A percentile compares a stretch with the other conserved stretches of the same genome.
Conservation (phyloP, 2,888 invertebrate species). For the Alitta virens region DNA sequence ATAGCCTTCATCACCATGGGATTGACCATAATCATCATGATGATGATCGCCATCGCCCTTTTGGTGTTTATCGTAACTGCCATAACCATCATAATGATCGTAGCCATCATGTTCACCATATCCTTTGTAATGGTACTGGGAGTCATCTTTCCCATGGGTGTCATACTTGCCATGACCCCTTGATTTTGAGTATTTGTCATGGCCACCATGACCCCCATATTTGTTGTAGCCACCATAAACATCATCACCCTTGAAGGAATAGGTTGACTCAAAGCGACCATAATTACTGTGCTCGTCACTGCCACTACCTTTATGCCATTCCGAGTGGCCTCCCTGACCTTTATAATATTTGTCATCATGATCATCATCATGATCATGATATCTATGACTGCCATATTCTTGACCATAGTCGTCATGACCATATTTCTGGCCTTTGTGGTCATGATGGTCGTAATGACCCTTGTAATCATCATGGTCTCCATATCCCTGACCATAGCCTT, state of each 20-base stretch:
- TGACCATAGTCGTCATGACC: not conserved
- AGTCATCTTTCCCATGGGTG: not conserved
- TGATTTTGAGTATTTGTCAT: not conserved
- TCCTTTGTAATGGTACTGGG: not conserved
- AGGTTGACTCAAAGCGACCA: not conserved
- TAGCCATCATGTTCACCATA: not conserved
- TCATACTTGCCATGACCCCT: not conserved
- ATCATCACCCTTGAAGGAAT: not conserved
- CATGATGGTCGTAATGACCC: not conserved
- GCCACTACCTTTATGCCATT: not conserved
- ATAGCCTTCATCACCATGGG: not conserved
- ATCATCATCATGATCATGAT: conserved; percentile 9
- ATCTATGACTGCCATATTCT: not conserved
- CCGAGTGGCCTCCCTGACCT: not conserved
- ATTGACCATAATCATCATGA: not conserved
- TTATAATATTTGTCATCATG: not conserved
- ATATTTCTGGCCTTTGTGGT: not conserved
- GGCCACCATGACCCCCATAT: not conserved
- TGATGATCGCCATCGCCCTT: not conserved
- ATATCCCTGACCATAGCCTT: not conserved
- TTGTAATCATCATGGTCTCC: not conserved
- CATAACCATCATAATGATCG: not conserved
- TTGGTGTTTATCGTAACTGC: not conserved
- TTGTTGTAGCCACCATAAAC: not conserved
- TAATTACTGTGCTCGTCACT: not conserved